phyloP scores from a whole-genome alignment of 37 sponge, comb jelly and placozoan genomes.

The Eunapius fragilis region DNA sequence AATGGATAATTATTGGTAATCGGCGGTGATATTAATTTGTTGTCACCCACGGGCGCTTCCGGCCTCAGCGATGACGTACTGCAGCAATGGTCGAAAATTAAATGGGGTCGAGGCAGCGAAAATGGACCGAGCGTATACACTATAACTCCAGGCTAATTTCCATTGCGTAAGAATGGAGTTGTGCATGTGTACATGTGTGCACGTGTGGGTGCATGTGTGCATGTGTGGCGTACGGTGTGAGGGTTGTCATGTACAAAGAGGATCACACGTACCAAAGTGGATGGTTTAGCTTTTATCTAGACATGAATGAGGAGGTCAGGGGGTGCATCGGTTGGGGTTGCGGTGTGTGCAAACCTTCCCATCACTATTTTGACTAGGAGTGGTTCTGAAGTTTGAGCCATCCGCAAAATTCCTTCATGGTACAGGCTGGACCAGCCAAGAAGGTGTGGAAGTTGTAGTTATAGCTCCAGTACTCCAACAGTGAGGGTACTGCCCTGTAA shows the following conservation, averaged over 20 bases:
- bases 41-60: too few relatives aligned
- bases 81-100: too few relatives aligned
- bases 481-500: constrained; percentile 28
- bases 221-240: constrained; percentile 1
- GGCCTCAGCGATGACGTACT: too few relatives aligned
- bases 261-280: background rate
- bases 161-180: background rate
- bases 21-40: too few relatives aligned
- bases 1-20: too few relatives aligned
- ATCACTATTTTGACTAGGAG: background rate
- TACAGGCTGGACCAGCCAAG: constrained; percentile 76
- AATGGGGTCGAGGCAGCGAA: too few relatives aligned
- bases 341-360: background rate
- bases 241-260: background rate
- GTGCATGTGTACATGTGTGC: background rate
- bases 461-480: constrained; percentile 78
- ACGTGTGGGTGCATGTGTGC: constrained; percentile 2
- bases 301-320: background rate
- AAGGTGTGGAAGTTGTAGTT: constrained; percentile 78
- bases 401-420: constrained; percentile 72
- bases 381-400: constrained; percentile 61
- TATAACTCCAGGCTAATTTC: too few relatives aligned
- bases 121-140: too few relatives aligned
- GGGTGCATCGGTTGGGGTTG: background rate
- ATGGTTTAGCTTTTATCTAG: background rate